These are phyloP conservation scores for Noctua comes DNA, from an alignment of 2,888 invertebrate genomes.

Conservation along the genomic window DNA sequence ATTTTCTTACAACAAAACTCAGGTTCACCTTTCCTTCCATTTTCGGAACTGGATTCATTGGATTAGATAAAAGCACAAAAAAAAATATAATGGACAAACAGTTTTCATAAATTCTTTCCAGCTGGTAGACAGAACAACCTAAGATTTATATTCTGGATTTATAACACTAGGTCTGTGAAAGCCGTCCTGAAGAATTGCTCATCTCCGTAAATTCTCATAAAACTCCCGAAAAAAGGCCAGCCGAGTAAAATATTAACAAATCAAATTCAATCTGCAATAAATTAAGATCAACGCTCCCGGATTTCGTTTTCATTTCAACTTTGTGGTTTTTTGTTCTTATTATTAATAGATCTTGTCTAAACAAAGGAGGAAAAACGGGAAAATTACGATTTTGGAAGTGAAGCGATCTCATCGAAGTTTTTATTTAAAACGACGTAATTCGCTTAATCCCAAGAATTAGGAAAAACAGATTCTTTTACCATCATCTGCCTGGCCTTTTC, in stretches of 20 bases:
- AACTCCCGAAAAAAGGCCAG: not conserved
- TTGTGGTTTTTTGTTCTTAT: slow-evolving; percentile 37
- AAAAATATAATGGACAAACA: not conserved
- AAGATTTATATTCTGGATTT: slow-evolving; percentile 17
- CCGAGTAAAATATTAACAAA: slow-evolving; percentile 28
- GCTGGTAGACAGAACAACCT: not conserved
- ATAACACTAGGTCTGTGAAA: slow-evolving; percentile 10
- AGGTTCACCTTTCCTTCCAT: not conserved
- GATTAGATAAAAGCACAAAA: not conserved
- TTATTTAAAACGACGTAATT: slow-evolving; percentile 54
- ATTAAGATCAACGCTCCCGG: slow-evolving; percentile 32
- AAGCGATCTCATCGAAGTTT: slow-evolving; percentile 43
- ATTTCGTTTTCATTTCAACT: slow-evolving; percentile 39
- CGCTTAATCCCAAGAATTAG: slow-evolving; percentile 46
- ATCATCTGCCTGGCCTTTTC: too few species aligned
- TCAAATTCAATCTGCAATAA: slow-evolving; percentile 47
- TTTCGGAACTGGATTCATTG: not conserved
- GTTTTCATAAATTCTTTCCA: not conserved
- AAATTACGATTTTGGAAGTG: slow-evolving; percentile 14
- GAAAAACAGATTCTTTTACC: too few species aligned
- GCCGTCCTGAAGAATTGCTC: not conserved
- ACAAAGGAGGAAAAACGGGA: slow-evolving; percentile 36
- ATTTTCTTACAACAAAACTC: not conserved
- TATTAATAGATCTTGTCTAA: slow-evolving; percentile 22
- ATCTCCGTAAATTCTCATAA: slow-evolving; percentile 19